Percentiles rank a stretch among this genome's conserved stretches.
Evolutionary conservation across 37 sponge, comb jelly and placozoan species (phyloP).

Genomic region (Halisarca cf. caerulea): DNA sequence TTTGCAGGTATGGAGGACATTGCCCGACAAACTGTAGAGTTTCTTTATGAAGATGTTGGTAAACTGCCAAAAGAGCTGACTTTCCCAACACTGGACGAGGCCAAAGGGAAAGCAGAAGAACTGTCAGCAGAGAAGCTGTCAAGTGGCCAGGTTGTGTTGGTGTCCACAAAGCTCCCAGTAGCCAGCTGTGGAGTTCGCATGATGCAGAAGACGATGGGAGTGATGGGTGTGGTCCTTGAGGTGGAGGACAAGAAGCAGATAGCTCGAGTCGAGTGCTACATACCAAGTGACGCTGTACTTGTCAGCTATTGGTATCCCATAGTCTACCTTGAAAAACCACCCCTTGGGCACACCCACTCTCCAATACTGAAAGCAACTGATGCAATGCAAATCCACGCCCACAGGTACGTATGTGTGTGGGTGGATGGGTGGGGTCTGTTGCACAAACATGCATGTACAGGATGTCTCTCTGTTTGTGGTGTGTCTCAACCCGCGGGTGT

Average conservation of each 20-base stretch:
- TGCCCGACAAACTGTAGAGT: conserved; percentile 94
- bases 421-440: no score
- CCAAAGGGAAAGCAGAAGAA: conserved; percentile 89
- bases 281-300: conserved; percentile 89
- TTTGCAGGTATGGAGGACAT: conserved; percentile 88
- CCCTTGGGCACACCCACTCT: conserved; percentile 74
- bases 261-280: conserved; percentile 95
- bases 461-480: neutral
- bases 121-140: conserved; percentile 71
- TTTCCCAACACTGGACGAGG: conserved; percentile 92
- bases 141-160: conserved; percentile 43
- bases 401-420: conserved; percentile 18
- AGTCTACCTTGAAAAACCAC: conserved; percentile 82
- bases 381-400: conserved; percentile 55
- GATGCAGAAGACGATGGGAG: conserved; percentile 92
- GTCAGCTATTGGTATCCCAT: conserved; percentile 97
- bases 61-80: conserved; percentile 85
- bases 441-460: conserved; percentile 35
- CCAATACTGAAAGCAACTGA: conserved; percentile 67
- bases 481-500: no score
- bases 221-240: conserved; percentile 74
- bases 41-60: conserved; percentile 95
- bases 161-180: conserved; percentile 58
- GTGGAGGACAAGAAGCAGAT: conserved; percentile 57
- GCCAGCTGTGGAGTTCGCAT: conserved; percentile 65